Evolutionary conservation across 2,113 vertebrate genomes (phyloP), one percentile per base, ranked within the genome.

Genomic region (Zosterops lateralis): DNA sequence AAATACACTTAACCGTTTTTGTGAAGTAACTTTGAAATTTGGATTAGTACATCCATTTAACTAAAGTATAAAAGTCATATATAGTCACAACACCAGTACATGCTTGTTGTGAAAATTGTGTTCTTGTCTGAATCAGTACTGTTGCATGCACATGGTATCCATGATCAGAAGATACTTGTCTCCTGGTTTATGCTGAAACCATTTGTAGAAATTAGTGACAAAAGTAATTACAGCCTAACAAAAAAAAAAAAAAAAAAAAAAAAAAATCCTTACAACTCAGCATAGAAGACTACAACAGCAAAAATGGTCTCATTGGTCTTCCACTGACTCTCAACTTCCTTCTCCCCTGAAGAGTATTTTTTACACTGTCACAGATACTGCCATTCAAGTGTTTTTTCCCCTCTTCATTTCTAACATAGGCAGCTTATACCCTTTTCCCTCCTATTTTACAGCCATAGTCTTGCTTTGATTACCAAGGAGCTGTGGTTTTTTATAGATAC

Each of bases 1-100:
- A 99, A 98, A 99, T 99, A 98, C 97, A 98, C 98, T 98, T 97
- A 98, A 98, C 97, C 72, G 81, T 96, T 98, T 98, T 98, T 99
- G 98, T 98, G 97, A 97, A 97, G 97, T 98, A 98, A 97, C 97
- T 97, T 98, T 87, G 96, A 94, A 97, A 98, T 93, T 98, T 97
- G 98, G 97, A 97, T 98, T 97, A 97, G 97, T 98, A 97, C 92
- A 98, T 97, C 97, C 96, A 96, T 97, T 97, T 96, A 97, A 95
- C 96, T 95, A 68, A 97, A 96, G 96, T 97, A 97, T 97, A 96
- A 92, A 97, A 90, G 95, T 88, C 92, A 67, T 60, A 94, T 87
- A 89, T 94, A 94, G 78, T 70, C 92, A 86, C 91, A 93, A 77
- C 72, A 76, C 57, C 57, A 91, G 91, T 82, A 60, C 8, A 9